Base-by-base conservation (phyloP, 2,113 vertebrate species). In the Alexandromys fortis region DNA sequence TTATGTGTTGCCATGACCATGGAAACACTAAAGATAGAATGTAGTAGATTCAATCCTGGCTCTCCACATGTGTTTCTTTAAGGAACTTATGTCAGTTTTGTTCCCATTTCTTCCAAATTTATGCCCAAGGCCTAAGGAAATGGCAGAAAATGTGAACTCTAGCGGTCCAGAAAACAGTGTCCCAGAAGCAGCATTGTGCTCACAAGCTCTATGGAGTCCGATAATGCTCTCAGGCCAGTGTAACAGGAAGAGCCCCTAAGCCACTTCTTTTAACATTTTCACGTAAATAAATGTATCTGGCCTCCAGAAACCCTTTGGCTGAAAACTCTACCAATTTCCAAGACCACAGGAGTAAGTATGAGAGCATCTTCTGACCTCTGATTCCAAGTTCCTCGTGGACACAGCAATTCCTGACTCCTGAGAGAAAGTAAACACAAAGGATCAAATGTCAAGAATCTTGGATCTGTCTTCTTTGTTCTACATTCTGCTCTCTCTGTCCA, bases 1-100 rank as follows among this genome's bases (percentile, higher is more conserved):
- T 70, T 77, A 22, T 22, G 47, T 26, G 82, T 61, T 81, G 63
- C 49, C 70, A 61, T 28, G 58, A 72, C 30, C 24, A 65, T 5
- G 4, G 61, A 33, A 89, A 5, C 28, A 65, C 38, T 65, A 61
- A n/a, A 86, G 75, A 89, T 5, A 72, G 42, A 89, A 65, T 78
- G 49, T n/a, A 67, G 22, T 58, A 30, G 73, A 75, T 17, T 76
- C 67, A 76, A 65, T n/a, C 14, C 38, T 83, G 33, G 35, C 24
- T 78, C 68, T 68, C 83, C 58, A 77, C 47, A 24, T 30, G 75
- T 94, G 76, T 90, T 47, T 61, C 22, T 96, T 92, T 72, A 89
- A 90, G 35, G 52, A n/a, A 90, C 0, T 49, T n/a, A 14, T 52
- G 10, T 61, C 68, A 83, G 21, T 92, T 94, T 82, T 92, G 10